Percentiles rank a stretch among this genome's conserved stretches.
Evolutionary conservation across 2,113 vertebrate species (phyloP).

Genomic region (Chionodraco myersi): DNA sequence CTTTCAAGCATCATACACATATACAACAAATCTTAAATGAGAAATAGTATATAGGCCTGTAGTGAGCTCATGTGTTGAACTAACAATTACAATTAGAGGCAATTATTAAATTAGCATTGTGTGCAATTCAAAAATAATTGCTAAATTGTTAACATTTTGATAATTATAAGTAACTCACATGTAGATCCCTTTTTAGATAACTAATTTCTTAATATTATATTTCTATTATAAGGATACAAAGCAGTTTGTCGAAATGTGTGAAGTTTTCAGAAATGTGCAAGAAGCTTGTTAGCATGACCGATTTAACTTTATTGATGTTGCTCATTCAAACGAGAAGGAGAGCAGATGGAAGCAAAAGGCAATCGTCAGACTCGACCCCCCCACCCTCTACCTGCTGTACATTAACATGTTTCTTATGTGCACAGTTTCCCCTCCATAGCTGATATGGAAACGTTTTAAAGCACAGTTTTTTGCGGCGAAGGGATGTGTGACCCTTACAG

Average conservation of each 20-base stretch:
- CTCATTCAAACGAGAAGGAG: background rate
- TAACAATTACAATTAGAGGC: background rate
- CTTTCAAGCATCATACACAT: background rate
- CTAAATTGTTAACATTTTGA: background rate
- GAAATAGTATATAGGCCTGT: background rate
- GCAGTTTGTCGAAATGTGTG: background rate
- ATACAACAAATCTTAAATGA: background rate
- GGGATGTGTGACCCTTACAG: constrained; percentile 15
- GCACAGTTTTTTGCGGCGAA: background rate
- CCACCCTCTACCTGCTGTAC: background rate
- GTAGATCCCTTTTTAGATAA: background rate
- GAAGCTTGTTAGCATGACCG: background rate
- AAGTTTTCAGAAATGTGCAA: background rate
- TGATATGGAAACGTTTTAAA: background rate
- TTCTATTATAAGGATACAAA: background rate
- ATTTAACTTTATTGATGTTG: background rate
- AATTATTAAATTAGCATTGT: background rate
- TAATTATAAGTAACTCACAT: background rate
- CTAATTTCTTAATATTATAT: background rate
- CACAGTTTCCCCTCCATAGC: background rate
- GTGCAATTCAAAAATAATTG: background rate
- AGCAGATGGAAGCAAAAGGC: constrained; percentile 5
- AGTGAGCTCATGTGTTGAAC: background rate
- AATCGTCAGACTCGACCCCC: background rate
- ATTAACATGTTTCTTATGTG: background rate